Percentiles rank a stretch among this genome's conserved stretches.
phyloP scores from a whole-genome alignment of 1,140 invertebrate genomes.

The Sinonovacula constricta region DNA sequence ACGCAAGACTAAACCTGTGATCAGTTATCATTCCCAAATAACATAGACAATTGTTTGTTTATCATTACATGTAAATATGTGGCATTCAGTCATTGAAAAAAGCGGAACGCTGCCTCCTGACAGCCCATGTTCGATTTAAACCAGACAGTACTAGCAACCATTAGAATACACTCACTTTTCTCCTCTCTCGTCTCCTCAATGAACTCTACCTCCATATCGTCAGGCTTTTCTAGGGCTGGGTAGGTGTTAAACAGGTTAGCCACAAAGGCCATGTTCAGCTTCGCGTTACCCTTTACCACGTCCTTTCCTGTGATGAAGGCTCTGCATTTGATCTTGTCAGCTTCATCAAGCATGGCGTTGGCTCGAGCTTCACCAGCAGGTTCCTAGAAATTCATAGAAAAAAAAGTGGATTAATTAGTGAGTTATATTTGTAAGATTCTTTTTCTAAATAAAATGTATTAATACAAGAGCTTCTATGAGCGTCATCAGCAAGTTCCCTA shows the following conservation, averaged over 20 bases:
- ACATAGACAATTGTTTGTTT: not conserved
- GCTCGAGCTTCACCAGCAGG: slow-evolving; percentile 89
- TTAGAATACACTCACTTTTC: slow-evolving; percentile 74
- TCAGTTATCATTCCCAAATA: too few relatives aligned
- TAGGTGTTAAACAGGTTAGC: slow-evolving; percentile 99
- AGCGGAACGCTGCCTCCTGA: too few relatives aligned
- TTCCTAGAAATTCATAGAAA: too few relatives aligned
- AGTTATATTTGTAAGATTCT: too few relatives aligned
- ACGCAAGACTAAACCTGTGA: too few relatives aligned
- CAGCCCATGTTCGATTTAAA: too few relatives aligned
- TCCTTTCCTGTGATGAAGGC: slow-evolving; percentile 96
- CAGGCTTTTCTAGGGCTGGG: slow-evolving; percentile 84
- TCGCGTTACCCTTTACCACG: slow-evolving; percentile 97
- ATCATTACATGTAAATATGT: too few relatives aligned
- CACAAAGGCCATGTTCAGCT: slow-evolving; percentile 99
- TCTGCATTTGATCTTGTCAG: slow-evolving; percentile 95
- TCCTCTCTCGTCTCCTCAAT: slow-evolving; percentile 79
- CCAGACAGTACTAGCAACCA: not conserved
- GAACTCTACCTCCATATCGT: slow-evolving; percentile 72
- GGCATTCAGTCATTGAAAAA: too few relatives aligned
- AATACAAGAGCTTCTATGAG: too few relatives aligned
- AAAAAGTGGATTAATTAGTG: too few relatives aligned
- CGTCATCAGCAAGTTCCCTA: too few relatives aligned
- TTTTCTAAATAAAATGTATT: too few relatives aligned
- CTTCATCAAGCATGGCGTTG: slow-evolving; percentile 97